Evolutionary conservation across 2,113 vertebrate genomes (phyloP).

Genomic region (Rutilus rutilus): DNA sequence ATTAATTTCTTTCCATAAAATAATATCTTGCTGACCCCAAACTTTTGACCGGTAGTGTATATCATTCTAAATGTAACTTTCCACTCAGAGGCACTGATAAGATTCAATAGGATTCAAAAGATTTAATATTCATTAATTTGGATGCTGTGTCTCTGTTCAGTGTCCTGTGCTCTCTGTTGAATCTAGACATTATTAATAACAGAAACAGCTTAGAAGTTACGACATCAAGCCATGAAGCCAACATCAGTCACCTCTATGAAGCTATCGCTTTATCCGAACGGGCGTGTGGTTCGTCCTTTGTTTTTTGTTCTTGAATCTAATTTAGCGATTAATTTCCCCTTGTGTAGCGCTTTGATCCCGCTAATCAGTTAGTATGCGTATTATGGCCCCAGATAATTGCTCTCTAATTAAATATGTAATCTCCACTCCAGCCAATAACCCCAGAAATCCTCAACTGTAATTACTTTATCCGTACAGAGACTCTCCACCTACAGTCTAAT

Average conservation of each 20-base stretch:
- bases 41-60: neutral
- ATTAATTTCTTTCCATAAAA: neutral
- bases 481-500: constrained; percentile 39
- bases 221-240: neutral
- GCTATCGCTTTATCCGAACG: constrained; percentile 1
- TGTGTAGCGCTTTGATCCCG: constrained; percentile 34
- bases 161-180: constrained; percentile 3
- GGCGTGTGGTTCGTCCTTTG: neutral
- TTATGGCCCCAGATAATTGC: constrained; percentile 43
- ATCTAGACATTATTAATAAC: neutral
- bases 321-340: constrained; percentile 36
- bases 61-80: neutral
- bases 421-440: constrained; percentile 47
- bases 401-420: constrained; percentile 49
- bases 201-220: neutral
- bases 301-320: constrained; percentile 38
- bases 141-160: neutral
- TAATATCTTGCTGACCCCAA: neutral
- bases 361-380: constrained; percentile 42
- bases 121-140: neutral
- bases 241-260: constrained; percentile 14
- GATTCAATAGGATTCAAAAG: neutral
- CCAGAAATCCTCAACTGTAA: constrained; percentile 37
- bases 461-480: constrained; percentile 40
- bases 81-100: neutral